Evolutionary conservation across 2,797 vertebrate genomes (phyloP).

Genomic region (Onychomys torridus): DNA sequence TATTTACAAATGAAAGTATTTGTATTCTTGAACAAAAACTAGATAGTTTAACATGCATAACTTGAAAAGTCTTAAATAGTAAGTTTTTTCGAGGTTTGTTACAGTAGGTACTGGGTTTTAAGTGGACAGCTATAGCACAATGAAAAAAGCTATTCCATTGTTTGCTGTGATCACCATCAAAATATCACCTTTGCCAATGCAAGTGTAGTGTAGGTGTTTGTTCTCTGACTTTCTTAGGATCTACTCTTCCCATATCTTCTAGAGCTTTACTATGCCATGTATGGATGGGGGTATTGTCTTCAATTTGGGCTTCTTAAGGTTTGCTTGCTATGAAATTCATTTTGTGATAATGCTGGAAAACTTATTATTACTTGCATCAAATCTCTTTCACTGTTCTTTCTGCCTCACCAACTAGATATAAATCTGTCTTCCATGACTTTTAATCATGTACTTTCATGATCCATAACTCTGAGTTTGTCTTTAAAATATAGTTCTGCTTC

Average conservation of each 20-base stretch:
- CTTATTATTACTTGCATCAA: neutral
- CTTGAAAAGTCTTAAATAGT: neutral
- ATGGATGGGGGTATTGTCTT: neutral
- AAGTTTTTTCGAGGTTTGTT: neutral
- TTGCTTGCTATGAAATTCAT: neutral
- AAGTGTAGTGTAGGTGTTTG: neutral
- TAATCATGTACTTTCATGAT: neutral
- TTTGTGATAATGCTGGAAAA: constrained; percentile 4
- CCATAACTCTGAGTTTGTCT: neutral
- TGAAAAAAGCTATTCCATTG: neutral
- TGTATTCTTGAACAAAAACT: neutral
- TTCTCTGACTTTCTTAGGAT: neutral
- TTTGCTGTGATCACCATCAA: neutral
- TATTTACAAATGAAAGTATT: neutral
- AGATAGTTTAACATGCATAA: neutral
- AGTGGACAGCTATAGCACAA: neutral
- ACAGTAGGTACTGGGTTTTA: neutral
- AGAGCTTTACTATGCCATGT: neutral
- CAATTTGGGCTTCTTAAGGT: neutral
- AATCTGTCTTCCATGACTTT: neutral
- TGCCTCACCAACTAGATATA: neutral
- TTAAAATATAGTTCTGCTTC: neutral
- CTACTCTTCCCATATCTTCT: neutral
- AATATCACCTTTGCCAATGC: neutral
- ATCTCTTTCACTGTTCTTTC: neutral